phyloP scores from a whole-genome alignment of 2,888 invertebrate species.

The Apotomis capreana region DNA sequence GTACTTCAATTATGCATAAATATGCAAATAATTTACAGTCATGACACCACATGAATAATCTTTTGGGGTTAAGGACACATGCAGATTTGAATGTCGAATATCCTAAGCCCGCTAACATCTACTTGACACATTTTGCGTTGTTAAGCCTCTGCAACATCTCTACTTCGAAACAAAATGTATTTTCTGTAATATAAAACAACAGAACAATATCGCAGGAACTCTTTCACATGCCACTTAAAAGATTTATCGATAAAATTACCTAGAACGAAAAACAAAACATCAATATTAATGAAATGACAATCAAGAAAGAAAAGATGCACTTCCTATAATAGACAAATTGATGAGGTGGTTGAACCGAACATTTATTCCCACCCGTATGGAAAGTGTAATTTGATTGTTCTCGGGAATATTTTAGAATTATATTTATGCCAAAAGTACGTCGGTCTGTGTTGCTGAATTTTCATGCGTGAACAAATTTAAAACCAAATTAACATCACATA shows the following conservation, averaged over 20 bases:
- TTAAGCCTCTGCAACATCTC: no score
- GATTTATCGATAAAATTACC: constrained; percentile 22
- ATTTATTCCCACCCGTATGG: not conserved
- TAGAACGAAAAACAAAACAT: constrained; percentile 21
- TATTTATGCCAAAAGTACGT: no score
- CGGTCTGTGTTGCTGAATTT: no score
- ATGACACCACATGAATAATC: not conserved
- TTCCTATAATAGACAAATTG: constrained; percentile 9
- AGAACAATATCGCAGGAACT: not conserved
- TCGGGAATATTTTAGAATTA: no score
- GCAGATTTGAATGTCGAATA: not conserved
- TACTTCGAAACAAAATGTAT: not conserved
- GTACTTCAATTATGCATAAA: constrained; percentile 16
- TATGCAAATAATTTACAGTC: constrained; percentile 18
- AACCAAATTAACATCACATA: no score
- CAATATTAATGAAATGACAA: constrained; percentile 21
- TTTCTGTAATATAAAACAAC: not conserved
- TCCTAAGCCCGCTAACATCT: not conserved
- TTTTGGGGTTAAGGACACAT: constrained; percentile 18
- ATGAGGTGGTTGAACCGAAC: not conserved
- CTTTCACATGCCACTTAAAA: constrained; percentile 15
- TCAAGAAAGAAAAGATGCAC: constrained; percentile 25
- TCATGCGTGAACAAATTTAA: no score
- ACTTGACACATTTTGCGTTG: no score
- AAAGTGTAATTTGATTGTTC: no score